Conservation (phyloP, 2,797 vertebrate genomes). For the Pelochelys cantorii region DNA sequence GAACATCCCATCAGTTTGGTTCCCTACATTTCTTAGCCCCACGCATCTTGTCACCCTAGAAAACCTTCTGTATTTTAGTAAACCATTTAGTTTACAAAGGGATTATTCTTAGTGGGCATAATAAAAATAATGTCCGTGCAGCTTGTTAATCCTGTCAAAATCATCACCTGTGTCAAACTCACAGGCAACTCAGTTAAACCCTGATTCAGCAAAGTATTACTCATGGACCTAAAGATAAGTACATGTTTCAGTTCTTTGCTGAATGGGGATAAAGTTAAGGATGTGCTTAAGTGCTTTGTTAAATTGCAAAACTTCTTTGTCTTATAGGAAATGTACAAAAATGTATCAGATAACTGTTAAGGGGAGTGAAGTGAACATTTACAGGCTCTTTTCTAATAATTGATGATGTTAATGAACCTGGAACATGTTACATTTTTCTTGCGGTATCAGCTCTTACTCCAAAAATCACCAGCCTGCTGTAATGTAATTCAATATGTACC, state of each 20-base stretch:
- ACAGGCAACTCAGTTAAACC: background rate
- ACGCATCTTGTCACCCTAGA: background rate
- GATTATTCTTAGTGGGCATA: background rate
- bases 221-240: background rate
- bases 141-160: background rate
- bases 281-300: background rate
- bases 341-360: background rate
- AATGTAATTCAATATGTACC: background rate
- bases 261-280: background rate
- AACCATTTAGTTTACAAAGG: background rate
- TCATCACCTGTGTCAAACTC: background rate
- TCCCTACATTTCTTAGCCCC: background rate
- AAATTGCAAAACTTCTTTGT: background rate
- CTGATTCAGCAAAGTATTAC: background rate
- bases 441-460: background rate
- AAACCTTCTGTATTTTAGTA: background rate
- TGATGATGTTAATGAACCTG: background rate
- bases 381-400: background rate
- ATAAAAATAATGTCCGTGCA: background rate
- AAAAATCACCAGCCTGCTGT: background rate
- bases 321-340: background rate
- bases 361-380: background rate
- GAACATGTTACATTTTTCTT: background rate
- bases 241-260: background rate
- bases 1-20: background rate